Conservation (phyloP, 2,113 vertebrate genomes). For the Prolemur simus region DNA sequence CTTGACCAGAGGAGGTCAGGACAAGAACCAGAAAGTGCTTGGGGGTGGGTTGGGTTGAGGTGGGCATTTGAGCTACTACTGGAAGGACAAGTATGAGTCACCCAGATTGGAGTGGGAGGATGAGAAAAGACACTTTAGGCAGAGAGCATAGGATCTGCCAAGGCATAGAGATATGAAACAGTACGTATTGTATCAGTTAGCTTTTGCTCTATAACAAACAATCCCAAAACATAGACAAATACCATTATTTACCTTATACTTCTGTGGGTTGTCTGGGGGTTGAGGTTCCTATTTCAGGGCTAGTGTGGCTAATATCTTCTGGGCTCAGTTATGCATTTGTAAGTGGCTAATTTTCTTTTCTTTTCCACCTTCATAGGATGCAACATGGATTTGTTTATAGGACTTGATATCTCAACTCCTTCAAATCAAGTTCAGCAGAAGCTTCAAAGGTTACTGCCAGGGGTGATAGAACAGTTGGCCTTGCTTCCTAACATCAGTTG, state of each 20-base stretch:
- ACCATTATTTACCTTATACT: neutral
- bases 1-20: neutral
- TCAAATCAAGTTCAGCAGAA: conserved; percentile 79
- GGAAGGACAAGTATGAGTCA: neutral
- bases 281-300: neutral
- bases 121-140: neutral
- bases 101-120: neutral
- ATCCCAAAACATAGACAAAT: neutral
- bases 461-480: conserved; percentile 80
- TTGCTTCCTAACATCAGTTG: conserved; percentile 84
- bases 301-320: neutral
- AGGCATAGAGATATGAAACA: neutral
- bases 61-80: neutral
- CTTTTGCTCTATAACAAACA: neutral
- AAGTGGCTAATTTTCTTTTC: conserved; percentile 2
- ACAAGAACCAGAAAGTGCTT: neutral
- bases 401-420: conserved; percentile 87
- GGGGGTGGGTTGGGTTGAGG: neutral
- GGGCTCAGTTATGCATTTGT: neutral
- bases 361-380: conserved; percentile 83
- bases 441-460: conserved; percentile 81
- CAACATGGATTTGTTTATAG: conserved; percentile 86
- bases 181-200: neutral
- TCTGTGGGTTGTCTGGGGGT: neutral
- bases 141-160: neutral